Percentiles rank a stretch among this genome's conserved stretches.
Conservation (phyloP, 2,888 invertebrate species). For the Empis stercorea region DNA sequence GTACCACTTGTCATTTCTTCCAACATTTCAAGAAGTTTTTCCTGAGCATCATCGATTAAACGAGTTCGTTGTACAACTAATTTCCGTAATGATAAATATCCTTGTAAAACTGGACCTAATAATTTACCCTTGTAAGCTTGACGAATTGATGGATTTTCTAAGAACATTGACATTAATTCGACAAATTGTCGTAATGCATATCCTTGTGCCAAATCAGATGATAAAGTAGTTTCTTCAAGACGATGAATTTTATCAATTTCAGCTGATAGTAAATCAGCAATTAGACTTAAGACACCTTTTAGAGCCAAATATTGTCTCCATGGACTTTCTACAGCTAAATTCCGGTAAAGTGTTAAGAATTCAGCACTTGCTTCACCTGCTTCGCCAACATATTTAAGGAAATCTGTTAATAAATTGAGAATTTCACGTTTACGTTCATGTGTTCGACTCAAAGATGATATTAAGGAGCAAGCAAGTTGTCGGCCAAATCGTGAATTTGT, state of each 20-base stretch:
- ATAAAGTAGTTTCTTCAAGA: slow-evolving; percentile 83
- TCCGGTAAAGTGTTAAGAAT: slow-evolving; percentile 76
- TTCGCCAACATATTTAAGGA: slow-evolving; percentile 69
- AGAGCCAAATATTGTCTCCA: slow-evolving; percentile 91
- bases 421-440: slow-evolving; percentile 58
- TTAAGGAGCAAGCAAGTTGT: slow-evolving; percentile 77
- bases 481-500: slow-evolving; percentile 79
- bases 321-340: slow-evolving; percentile 67
- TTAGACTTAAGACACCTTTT: slow-evolving; percentile 67
- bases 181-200: slow-evolving; percentile 84
- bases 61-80: slow-evolving; percentile 90
- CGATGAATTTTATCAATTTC: slow-evolving; percentile 82
- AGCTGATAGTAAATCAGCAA: slow-evolving; percentile 73
- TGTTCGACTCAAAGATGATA: slow-evolving; percentile 66
- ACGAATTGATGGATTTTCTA: slow-evolving; percentile 76
- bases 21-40: slow-evolving; percentile 78
- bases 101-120: slow-evolving; percentile 63
- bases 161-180: slow-evolving; percentile 74
- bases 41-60: slow-evolving; percentile 92
- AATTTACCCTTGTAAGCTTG: slow-evolving; percentile 81
- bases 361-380: slow-evolving; percentile 90
- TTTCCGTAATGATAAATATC: slow-evolving; percentile 79
- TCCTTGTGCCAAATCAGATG: slow-evolving; percentile 87
- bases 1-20: slow-evolving; percentile 95
- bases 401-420: slow-evolving; percentile 75